These are phyloP conservation scores for Ennomos fuscantarius DNA, from an alignment of 2,888 invertebrate genomes.

Conservation along the genomic window DNA sequence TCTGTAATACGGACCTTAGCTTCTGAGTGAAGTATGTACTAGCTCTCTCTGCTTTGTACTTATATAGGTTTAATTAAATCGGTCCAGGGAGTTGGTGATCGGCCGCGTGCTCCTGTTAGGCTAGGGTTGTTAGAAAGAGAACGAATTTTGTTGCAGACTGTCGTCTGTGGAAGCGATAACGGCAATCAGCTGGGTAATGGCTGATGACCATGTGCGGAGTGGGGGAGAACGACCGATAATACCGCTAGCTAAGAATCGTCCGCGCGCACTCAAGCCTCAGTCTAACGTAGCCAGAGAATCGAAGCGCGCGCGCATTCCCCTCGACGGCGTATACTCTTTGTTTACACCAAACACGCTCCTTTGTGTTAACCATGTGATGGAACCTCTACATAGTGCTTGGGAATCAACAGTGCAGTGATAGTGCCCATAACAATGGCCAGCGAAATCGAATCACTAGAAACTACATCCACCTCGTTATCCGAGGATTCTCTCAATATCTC, in stretches of 20 bases:
- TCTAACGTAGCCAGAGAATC: slow-evolving; percentile 40
- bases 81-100: no score
- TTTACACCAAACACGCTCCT: slow-evolving; percentile 66
- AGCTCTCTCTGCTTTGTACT: no score
- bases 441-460: slow-evolving; percentile 72
- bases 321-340: slow-evolving; percentile 54
- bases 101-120: no score
- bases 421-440: slow-evolving; percentile 62
- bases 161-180: slow-evolving; percentile 41
- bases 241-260: slow-evolving; percentile 28
- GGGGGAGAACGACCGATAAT: slow-evolving; percentile 76
- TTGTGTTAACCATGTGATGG: slow-evolving; percentile 68
- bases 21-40: no score
- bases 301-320: slow-evolving; percentile 14
- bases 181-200: slow-evolving; percentile 48
- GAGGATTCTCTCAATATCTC: slow-evolving; percentile 86
- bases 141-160: slow-evolving; percentile 13
- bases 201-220: slow-evolving; percentile 55
- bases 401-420: slow-evolving; percentile 55
- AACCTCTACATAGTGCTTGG: slow-evolving; percentile 46
- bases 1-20: no score
- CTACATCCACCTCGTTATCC: slow-evolving; percentile 67
- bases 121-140: not conserved
- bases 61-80: no score
- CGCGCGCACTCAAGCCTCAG: slow-evolving; percentile 39